Percentiles rank a stretch among this genome's conserved stretches.
Conservation (phyloP, 2,888 invertebrate species). For the Perizoma affinitatum region DNA sequence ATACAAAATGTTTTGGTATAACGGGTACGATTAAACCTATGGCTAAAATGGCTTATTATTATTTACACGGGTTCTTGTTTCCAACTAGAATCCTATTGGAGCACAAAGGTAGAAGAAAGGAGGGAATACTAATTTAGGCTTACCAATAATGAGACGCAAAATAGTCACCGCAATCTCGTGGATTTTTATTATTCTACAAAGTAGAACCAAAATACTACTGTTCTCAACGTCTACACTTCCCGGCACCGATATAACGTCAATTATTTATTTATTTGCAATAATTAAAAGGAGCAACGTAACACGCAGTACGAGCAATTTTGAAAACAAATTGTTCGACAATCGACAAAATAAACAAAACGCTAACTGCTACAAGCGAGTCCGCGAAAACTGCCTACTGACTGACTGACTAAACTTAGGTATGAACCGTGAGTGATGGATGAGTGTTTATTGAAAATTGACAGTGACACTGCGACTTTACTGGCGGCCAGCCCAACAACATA, state of each 20-base stretch:
- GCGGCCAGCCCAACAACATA: no score
- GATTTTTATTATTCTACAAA: slow-evolving; percentile 15
- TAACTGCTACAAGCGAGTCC: background rate
- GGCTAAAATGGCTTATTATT: no score
- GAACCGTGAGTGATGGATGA: no score
- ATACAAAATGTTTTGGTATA: no score
- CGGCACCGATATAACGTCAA: slow-evolving; percentile 6
- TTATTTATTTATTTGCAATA: slow-evolving; percentile 23
- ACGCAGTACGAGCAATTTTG: slow-evolving; percentile 6
- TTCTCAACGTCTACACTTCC: background rate
- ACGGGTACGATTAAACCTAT: no score
- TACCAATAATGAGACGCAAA: slow-evolving; percentile 12
- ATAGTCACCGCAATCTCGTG: background rate
- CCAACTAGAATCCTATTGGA: slow-evolving; percentile 3
- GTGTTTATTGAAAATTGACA: background rate
- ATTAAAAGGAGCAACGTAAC: slow-evolving; percentile 18
- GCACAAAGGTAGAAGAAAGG: background rate
- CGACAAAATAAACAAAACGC: background rate
- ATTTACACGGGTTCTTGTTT: background rate
- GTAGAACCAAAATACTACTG: background rate
- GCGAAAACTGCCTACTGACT: background rate
- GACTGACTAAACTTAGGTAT: no score
- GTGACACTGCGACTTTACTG: no score
- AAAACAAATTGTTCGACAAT: slow-evolving; percentile 3
- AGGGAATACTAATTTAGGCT: slow-evolving; percentile 5